Evolutionary conservation across 1,140 invertebrate genomes (phyloP).

Genomic region (Uloborus diversus): DNA sequence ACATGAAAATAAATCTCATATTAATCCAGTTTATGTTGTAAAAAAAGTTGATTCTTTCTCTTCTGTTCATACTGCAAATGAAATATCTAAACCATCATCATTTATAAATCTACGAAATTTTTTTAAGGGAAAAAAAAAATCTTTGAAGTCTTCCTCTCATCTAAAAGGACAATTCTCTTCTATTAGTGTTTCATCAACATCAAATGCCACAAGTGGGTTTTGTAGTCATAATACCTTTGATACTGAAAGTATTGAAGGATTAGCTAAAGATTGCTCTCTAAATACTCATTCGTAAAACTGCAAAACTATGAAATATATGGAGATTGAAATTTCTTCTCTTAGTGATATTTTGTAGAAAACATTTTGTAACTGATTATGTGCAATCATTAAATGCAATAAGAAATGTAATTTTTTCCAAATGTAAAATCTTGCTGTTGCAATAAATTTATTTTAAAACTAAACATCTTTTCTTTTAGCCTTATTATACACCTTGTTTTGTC

Average conservation of each 20-base stretch:
- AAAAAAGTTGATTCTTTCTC: neutral
- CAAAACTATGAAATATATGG: too few species aligned
- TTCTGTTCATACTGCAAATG: neutral
- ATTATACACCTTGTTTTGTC: too few species aligned
- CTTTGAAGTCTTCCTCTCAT: neutral
- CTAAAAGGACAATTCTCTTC: neutral
- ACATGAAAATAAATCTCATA: neutral
- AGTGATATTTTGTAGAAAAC: too few species aligned
- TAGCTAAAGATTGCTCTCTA: neutral
- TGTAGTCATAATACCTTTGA: constrained; percentile 26
- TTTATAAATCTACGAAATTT: neutral
- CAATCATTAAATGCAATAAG: too few species aligned
- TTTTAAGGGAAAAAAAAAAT: neutral
- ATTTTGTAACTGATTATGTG: too few species aligned
- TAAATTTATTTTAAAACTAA: too few species aligned
- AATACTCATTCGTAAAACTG: constrained; percentile 28
- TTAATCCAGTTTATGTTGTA: neutral
- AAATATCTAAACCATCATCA: neutral
- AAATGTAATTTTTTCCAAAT: too few species aligned
- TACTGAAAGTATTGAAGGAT: constrained; percentile 4
- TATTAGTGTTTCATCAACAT: constrained; percentile 4
- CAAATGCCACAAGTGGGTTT: constrained; percentile 45
- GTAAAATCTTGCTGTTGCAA: too few species aligned
- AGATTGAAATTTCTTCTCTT: too few species aligned
- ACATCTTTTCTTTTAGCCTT: too few species aligned